Evolutionary conservation across 2,888 invertebrate species (phyloP).

Genomic region (Troides aeacus): DNA sequence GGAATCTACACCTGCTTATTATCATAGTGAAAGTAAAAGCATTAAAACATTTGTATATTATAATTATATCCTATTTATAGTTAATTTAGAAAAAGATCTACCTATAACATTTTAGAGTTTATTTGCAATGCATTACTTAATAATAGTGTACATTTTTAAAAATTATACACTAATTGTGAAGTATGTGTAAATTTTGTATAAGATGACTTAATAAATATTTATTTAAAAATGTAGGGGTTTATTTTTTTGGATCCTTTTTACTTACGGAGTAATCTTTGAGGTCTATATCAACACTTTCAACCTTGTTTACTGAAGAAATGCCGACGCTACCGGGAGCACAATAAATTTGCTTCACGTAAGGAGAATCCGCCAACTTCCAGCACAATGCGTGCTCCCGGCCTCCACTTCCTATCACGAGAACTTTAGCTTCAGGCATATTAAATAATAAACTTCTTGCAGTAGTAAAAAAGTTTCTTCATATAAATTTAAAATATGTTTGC

Average conservation of each 20-base stretch:
- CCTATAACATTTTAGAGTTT: too few species aligned
- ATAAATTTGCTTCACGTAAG: slow-evolving; percentile 84
- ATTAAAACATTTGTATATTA: too few species aligned
- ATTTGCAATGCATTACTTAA: too few species aligned
- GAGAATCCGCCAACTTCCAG: slow-evolving; percentile 94
- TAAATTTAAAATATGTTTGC: slow-evolving; percentile 4
- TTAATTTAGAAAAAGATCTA: too few species aligned
- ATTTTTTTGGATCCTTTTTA: slow-evolving; percentile 21
- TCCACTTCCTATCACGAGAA: slow-evolving; percentile 94
- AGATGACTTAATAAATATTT: background rate
- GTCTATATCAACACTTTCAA: slow-evolving; percentile 82
- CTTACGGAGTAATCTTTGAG: slow-evolving; percentile 86
- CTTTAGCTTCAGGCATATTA: slow-evolving; percentile 71
- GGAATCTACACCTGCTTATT: too few species aligned
- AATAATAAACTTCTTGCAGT: slow-evolving; percentile 9
- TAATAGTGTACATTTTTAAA: too few species aligned
- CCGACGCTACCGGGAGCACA: slow-evolving; percentile 95
- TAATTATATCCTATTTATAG: too few species aligned
- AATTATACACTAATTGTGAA: too few species aligned
- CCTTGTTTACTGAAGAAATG: slow-evolving; percentile 85
- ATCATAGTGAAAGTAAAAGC: too few species aligned
- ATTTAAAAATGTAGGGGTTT: background rate
- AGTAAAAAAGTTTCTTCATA: slow-evolving; percentile 6
- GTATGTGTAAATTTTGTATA: too few species aligned
- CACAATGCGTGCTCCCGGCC: slow-evolving; percentile 97